A percentile compares a stretch with the other conserved stretches of the same genome.
These are phyloP conservation scores for Tricholauxania praeusta DNA, from an alignment of 2,888 invertebrate species.

Conservation along the genomic window DNA sequence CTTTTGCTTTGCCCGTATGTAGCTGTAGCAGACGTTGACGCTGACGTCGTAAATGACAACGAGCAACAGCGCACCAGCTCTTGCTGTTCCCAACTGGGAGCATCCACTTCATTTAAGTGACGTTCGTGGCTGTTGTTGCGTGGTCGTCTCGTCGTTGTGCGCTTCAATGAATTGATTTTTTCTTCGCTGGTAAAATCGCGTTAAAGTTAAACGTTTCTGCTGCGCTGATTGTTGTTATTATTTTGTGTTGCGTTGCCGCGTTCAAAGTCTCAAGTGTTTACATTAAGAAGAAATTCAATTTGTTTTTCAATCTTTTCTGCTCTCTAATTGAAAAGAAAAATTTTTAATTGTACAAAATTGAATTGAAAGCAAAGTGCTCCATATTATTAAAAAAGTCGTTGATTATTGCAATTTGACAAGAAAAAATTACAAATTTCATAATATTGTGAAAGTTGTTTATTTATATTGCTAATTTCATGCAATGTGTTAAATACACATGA, in stretches of 20 bases:
- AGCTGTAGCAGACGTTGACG: conserved; percentile 23
- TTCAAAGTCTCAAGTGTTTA: neutral
- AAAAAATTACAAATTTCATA: conserved; percentile 15
- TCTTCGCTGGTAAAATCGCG: neutral
- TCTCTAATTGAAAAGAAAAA: too few relatives aligned
- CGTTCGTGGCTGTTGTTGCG: conserved; percentile 44
- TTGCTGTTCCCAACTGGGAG: conserved; percentile 43
- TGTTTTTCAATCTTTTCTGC: too few relatives aligned
- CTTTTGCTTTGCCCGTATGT: neutral
- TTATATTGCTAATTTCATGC: neutral
- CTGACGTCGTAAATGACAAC: neutral
- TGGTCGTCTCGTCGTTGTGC: conserved; percentile 16
- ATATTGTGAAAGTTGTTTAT: conserved; percentile 43
- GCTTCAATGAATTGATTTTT: conserved; percentile 1
- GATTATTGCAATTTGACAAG: neutral
- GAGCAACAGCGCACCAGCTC: conserved; percentile 17
- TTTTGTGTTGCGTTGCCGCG: conserved; percentile 6
- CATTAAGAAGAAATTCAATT: too few relatives aligned
- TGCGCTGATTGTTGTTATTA: neutral
- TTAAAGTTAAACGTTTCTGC: conserved; percentile 11
- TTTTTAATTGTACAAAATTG: too few relatives aligned
- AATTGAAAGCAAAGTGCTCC: too few relatives aligned
- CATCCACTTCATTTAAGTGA: conserved; percentile 59
- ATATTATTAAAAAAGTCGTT: conserved; percentile 39
- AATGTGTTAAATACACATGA: neutral